Evolutionary conservation across 2,888 invertebrate genomes (phyloP).

Genomic region (Orthonevra nobilis): DNA sequence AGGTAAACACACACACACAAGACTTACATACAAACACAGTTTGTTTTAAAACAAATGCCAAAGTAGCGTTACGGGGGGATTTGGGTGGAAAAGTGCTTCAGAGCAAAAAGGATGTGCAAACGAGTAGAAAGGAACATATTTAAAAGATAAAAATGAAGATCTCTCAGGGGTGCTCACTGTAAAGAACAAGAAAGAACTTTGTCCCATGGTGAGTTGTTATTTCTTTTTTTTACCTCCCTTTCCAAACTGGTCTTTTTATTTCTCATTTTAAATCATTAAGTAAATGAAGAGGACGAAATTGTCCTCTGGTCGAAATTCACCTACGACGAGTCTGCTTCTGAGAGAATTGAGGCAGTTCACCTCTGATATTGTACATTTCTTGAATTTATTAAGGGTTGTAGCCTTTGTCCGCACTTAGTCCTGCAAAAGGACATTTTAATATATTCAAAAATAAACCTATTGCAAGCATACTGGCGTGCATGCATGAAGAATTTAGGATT

Average conservation of each 20-base stretch:
- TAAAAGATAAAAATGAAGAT: constrained; percentile 47
- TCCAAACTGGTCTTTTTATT: constrained; percentile 12
- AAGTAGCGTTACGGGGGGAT: neutral
- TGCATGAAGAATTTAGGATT: too few relatives aligned
- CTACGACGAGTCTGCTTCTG: too few relatives aligned
- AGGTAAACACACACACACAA: neutral
- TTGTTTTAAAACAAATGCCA: constrained; percentile 21
- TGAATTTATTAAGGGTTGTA: too few relatives aligned
- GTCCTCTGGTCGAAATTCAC: too few relatives aligned
- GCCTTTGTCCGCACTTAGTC: too few relatives aligned
- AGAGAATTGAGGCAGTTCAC: too few relatives aligned
- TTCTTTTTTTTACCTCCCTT: neutral
- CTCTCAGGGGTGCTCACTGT: constrained; percentile 28
- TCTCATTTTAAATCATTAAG: too few relatives aligned
- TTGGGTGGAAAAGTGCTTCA: constrained; percentile 20
- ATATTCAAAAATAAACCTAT: too few relatives aligned
- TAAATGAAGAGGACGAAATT: too few relatives aligned
- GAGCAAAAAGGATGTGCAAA: constrained; percentile 42
- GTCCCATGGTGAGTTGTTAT: neutral
- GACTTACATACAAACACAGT: neutral
- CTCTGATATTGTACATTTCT: too few relatives aligned
- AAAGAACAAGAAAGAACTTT: constrained; percentile 17
- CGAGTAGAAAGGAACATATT: constrained; percentile 30
- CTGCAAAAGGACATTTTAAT: too few relatives aligned
- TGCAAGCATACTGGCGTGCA: too few relatives aligned